Conservation (phyloP, 2,113 vertebrate genomes). For the Euleptes europaea region DNA sequence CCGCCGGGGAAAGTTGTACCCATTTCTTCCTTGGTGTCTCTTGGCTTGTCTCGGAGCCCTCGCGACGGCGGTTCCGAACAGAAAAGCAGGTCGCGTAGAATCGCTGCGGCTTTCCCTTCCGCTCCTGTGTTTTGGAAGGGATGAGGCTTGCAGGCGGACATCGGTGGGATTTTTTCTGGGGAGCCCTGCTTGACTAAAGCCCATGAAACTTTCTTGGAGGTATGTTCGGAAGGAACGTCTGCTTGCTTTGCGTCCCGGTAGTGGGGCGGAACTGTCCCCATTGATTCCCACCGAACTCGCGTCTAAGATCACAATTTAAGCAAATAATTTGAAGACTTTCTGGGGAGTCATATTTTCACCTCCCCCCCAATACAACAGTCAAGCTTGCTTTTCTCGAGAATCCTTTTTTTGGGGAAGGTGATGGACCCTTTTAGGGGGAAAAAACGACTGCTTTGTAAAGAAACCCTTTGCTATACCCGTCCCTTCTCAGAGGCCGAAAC, state of each 20-base stretch:
- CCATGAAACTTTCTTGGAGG: not conserved
- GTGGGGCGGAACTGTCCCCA: not conserved
- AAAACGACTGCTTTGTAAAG: not conserved
- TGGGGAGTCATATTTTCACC: not conserved
- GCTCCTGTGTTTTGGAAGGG: not conserved
- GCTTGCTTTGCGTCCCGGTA: not conserved
- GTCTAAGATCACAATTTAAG: not conserved
- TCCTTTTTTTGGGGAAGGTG: not conserved
- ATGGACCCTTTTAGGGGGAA: too few species aligned
- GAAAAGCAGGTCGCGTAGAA: not conserved
- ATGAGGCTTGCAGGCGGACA: too few species aligned
- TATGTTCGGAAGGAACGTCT: not conserved
- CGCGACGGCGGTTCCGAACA: too few species aligned
- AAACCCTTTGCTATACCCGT: not conserved
- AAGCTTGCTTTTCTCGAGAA: not conserved
- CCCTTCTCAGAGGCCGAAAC: not conserved
- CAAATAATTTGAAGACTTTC: not conserved
- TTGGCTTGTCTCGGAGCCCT: not conserved
- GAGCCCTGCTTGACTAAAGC: not conserved
- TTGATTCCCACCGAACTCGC: not conserved
- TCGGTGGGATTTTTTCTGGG: not conserved
- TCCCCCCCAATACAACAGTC: not conserved
- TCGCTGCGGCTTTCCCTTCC: not conserved
- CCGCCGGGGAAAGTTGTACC: not conserved
- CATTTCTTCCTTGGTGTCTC: not conserved